These are phyloP conservation scores for Pilophorus perplexus DNA, from an alignment of 2,888 invertebrate genomes.

Conservation along the genomic window DNA sequence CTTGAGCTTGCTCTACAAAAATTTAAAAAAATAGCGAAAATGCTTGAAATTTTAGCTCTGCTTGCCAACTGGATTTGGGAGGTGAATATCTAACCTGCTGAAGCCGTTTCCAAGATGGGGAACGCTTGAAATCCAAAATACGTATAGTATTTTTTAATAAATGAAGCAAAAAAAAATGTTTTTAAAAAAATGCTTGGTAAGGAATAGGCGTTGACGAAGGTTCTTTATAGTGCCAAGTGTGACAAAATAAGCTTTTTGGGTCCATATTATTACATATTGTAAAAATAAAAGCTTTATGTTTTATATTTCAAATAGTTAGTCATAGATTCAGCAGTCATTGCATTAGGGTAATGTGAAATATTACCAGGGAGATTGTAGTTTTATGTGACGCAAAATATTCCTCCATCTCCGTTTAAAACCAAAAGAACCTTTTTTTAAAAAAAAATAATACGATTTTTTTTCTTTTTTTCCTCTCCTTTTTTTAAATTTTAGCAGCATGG, in stretches of 20 bases:
- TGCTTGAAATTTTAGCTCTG: slow-evolving; percentile 37
- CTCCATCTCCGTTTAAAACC: slow-evolving; percentile 25
- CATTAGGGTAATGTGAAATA: slow-evolving; percentile 36
- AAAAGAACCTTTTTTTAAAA: background rate
- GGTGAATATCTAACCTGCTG: background rate
- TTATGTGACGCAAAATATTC: slow-evolving; percentile 32
- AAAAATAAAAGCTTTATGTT: slow-evolving; percentile 43
- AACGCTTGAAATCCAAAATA: slow-evolving; percentile 26
- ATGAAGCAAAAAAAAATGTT: slow-evolving; percentile 26
- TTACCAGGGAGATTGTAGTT: slow-evolving; percentile 35
- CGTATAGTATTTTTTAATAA: slow-evolving; percentile 39
- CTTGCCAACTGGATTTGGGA: slow-evolving; percentile 21
- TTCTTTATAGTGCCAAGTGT: slow-evolving; percentile 42
- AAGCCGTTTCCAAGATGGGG: background rate
- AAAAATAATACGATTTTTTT: slow-evolving; percentile 4
- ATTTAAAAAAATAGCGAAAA: background rate
- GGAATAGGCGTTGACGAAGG: slow-evolving; percentile 29
- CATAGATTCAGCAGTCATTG: slow-evolving; percentile 39
- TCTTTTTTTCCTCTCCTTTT: background rate
- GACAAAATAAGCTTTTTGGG: slow-evolving; percentile 43
- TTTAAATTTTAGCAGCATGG: slow-evolving; percentile 8
- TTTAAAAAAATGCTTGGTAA: slow-evolving; percentile 36
- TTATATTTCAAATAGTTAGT: slow-evolving; percentile 42
- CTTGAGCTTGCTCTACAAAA: slow-evolving; percentile 24
- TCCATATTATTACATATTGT: slow-evolving; percentile 41